Evolutionary conservation across 1,140 invertebrate species (phyloP).

Genomic region (Druon quercuslanigerum): DNA sequence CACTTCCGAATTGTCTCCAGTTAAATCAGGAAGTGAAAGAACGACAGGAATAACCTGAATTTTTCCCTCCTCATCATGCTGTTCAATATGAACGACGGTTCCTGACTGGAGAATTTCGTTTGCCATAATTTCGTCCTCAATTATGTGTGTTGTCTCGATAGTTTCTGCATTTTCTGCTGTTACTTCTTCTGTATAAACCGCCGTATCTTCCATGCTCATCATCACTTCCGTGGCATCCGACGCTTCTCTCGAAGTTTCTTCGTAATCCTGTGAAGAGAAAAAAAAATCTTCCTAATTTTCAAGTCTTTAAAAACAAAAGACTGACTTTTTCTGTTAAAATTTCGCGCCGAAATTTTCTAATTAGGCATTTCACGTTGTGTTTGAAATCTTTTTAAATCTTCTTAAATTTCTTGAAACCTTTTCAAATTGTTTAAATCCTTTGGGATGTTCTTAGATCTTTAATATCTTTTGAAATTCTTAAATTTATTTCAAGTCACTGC

Average conservation of each 20-base stretch:
- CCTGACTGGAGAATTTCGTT: slow-evolving; percentile 65
- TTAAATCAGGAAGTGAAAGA: slow-evolving; percentile 68
- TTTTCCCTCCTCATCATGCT: slow-evolving; percentile 67
- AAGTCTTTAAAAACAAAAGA: slow-evolving; percentile 15
- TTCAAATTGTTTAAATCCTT: too few species aligned
- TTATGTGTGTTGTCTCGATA: slow-evolving; percentile 58
- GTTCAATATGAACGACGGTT: slow-evolving; percentile 67
- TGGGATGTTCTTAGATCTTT: too few species aligned
- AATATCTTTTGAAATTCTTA: too few species aligned
- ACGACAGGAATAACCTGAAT: slow-evolving; percentile 73
- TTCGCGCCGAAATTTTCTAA: background rate
- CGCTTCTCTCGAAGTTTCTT: slow-evolving; percentile 68
- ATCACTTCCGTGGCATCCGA: slow-evolving; percentile 68
- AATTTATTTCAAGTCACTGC: too few species aligned
- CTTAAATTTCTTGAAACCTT: too few species aligned
- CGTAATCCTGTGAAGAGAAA: slow-evolving; percentile 61
- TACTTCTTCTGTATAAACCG: slow-evolving; percentile 72
- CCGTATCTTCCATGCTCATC: slow-evolving; percentile 66
- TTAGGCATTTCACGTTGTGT: background rate
- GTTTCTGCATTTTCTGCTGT: slow-evolving; percentile 67
- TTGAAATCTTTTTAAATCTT: too few species aligned
- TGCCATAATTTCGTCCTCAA: slow-evolving; percentile 65
- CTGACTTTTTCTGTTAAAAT: background rate
- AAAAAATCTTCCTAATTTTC: slow-evolving; percentile 34
- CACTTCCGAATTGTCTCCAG: slow-evolving; percentile 66